Percentiles rank a stretch among this genome's conserved stretches.
Evolutionary conservation across 1,140 invertebrate genomes (phyloP).

Genomic region (Aphelinus certus): DNA sequence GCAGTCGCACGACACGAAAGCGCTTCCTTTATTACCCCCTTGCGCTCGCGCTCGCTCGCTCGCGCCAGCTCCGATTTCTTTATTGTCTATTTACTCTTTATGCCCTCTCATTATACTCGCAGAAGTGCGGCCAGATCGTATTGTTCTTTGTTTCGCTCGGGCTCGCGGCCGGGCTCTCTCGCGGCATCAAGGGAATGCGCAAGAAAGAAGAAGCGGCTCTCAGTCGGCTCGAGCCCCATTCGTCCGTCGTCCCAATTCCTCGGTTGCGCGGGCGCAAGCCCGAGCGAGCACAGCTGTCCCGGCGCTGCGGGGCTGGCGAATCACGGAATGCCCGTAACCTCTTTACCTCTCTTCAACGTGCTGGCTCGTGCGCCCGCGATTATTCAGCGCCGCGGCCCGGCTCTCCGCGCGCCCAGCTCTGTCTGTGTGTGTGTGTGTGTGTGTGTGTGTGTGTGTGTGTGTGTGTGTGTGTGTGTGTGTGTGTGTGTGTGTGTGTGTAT

Average conservation of each 20-base stretch:
- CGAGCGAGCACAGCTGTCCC: background rate
- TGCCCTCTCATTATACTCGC: slow-evolving; percentile 9
- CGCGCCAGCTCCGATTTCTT: slow-evolving; percentile 6
- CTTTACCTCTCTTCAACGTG: background rate
- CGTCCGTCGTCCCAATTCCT: background rate
- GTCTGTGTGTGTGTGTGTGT: background rate
- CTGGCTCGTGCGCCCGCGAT: too few species aligned
- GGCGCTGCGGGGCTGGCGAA: too few species aligned
- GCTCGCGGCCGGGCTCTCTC: background rate
- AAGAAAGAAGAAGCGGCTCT: background rate
- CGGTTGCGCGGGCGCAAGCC: background rate
- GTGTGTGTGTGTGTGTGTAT: too few species aligned
- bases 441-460: background rate
- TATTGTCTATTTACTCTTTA: slow-evolving; percentile 17
- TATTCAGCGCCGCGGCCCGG: too few species aligned
- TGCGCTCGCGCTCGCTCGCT: too few species aligned
- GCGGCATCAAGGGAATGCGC: background rate
- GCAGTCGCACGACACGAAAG: too few species aligned
- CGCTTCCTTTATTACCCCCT: slow-evolving; percentile 1
- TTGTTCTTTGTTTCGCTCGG: slow-evolving; percentile 7
- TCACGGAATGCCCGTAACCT: background rate
- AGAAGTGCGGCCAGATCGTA: background rate
- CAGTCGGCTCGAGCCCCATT: too few species aligned
- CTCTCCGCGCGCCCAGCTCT: too few species aligned
- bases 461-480: too few species aligned